These are phyloP conservation scores for Spheniscus humboldti DNA, from an alignment of 2,797 vertebrate genomes.

Conservation along the genomic window DNA sequence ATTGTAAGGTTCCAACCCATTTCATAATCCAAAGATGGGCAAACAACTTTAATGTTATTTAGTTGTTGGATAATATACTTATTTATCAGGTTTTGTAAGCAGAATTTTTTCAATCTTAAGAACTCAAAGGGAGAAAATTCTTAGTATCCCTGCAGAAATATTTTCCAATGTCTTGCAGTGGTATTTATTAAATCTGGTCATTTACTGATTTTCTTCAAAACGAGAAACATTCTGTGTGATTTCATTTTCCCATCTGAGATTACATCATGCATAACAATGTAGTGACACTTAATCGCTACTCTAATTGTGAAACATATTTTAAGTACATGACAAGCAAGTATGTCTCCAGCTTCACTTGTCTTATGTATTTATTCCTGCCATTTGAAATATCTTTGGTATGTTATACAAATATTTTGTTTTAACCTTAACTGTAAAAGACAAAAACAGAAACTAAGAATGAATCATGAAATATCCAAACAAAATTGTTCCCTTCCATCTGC, in stretches of 20 bases:
- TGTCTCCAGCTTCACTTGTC: neutral
- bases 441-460: neutral
- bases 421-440: neutral
- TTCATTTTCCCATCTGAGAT: slow-evolving; percentile 56
- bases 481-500: neutral
- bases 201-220: neutral
- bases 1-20: neutral
- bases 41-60: neutral
- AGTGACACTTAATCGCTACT: slow-evolving; percentile 1
- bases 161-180: neutral
- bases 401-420: neutral
- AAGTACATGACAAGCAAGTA: neutral
- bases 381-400: neutral
- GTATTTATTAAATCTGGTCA: neutral
- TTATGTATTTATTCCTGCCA: neutral
- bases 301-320: neutral
- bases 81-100: neutral
- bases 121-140: neutral
- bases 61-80: neutral
- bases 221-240: neutral
- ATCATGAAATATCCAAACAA: neutral
- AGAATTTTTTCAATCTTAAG: neutral
- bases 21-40: neutral
- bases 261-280: slow-evolving; percentile 41
- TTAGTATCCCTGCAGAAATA: neutral